Evolutionary conservation across 2,797 vertebrate genomes (phyloP).

Genomic region (Danio choprae): DNA sequence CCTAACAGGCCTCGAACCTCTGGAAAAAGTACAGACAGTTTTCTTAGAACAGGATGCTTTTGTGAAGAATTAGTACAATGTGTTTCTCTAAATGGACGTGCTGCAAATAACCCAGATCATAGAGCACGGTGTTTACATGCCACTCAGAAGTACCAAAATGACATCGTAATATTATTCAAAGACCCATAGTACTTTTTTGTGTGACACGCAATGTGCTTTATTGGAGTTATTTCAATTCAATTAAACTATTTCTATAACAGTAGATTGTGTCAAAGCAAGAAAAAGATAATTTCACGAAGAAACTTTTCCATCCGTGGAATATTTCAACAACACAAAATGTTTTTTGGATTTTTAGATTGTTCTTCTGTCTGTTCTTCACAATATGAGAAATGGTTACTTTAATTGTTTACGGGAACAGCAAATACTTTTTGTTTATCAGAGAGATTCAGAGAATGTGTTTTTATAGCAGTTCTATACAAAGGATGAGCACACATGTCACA

Average conservation of each 20-base stretch:
- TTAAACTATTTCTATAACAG: no score
- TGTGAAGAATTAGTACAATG: not conserved
- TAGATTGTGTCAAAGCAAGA: no score
- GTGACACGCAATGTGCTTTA: not conserved
- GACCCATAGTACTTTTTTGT: not conserved
- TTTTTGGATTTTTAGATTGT: no score
- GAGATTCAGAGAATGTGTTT: not conserved
- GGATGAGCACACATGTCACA: slow-evolving; percentile 40
- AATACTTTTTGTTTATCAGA: not conserved
- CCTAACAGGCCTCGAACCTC: slow-evolving; percentile 51
- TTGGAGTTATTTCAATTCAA: no score
- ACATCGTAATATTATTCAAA: not conserved
- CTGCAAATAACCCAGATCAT: no score
- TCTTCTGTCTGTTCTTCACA: no score
- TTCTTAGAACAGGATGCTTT: slow-evolving; percentile 33
- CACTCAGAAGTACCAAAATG: not conserved
- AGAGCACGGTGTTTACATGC: not conserved
- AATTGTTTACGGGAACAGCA: not conserved
- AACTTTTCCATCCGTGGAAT: no score
- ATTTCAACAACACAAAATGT: no score
- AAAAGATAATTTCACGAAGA: no score
- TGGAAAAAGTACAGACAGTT: slow-evolving; percentile 45
- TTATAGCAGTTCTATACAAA: slow-evolving; percentile 39
- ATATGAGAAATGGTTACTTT: not conserved
- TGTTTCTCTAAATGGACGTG: not conserved